Percentiles rank a stretch among this genome's conserved stretches.
Evolutionary conservation across 1,140 invertebrate genomes (phyloP).

Genomic region (Drosophila chauvacae): DNA sequence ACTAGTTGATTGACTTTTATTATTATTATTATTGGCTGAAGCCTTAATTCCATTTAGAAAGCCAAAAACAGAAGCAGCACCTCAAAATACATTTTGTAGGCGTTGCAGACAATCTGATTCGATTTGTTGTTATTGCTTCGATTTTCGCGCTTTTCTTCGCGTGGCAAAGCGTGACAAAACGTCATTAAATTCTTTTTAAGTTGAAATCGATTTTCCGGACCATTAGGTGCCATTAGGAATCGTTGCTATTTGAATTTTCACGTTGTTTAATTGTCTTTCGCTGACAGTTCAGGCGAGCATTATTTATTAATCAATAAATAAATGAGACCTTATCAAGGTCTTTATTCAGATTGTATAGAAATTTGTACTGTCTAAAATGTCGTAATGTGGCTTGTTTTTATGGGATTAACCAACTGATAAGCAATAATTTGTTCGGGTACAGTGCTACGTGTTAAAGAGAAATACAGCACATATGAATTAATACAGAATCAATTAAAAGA

Average conservation of each 20-base stretch:
- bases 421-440: conserved; percentile 4
- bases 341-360: conserved; percentile 20
- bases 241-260: conserved; percentile 41
- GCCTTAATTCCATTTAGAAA: not conserved
- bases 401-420: conserved; percentile 33
- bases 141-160: conserved; percentile 43
- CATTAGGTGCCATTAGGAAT: conserved; percentile 39
- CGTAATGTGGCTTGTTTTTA: conserved; percentile 18
- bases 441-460: not conserved
- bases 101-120: conserved; percentile 33
- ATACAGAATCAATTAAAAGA: not conserved
- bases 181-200: conserved; percentile 65
- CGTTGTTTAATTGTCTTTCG: conserved; percentile 25
- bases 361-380: conserved; percentile 18
- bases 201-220: conserved; percentile 69
- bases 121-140: conserved; percentile 31
- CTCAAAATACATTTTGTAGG: conserved; percentile 21
- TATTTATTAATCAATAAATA: conserved; percentile 39
- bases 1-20: conserved; percentile 26
- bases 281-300: conserved; percentile 4
- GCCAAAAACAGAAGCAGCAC: conserved; percentile 2
- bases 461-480: not conserved
- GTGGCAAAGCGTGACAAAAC: conserved; percentile 56
- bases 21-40: conserved; percentile 5
- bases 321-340: conserved; percentile 37